These are phyloP conservation scores for Stenchaetothrips biformis DNA, from an alignment of 2,888 invertebrate species.

Conservation along the genomic window DNA sequence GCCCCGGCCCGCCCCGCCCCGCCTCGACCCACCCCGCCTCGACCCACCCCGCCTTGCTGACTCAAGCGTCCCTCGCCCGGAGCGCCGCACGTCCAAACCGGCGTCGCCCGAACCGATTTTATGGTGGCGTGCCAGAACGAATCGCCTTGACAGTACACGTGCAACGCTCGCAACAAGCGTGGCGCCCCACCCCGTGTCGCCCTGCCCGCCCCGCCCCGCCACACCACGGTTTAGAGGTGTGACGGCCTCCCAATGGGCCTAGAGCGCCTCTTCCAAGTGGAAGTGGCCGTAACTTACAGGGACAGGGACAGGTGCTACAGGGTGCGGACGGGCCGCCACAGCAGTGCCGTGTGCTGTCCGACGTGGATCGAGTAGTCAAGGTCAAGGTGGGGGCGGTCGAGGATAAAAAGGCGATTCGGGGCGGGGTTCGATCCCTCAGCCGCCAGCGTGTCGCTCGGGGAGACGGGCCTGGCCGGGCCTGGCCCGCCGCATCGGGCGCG, in stretches of 20 bases:
- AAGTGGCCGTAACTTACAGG: constrained; percentile 9
- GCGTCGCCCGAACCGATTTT: not conserved
- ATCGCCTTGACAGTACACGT: not conserved
- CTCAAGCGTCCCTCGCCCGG: not conserved
- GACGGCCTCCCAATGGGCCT: not conserved
- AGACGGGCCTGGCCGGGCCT: not conserved
- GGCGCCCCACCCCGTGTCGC: not conserved
- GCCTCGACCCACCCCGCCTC: not conserved
- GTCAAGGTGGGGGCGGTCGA: not conserved
- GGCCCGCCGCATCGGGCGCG: too few species aligned
- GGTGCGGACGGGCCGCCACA: too few species aligned
- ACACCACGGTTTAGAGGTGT: not conserved
- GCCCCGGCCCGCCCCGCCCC: not conserved
- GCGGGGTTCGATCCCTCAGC: not conserved
- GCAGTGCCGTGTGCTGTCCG: too few species aligned
- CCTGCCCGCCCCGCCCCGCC: not conserved
- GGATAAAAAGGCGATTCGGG: not conserved
- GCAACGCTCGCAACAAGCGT: not conserved
- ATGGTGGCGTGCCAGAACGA: not conserved
- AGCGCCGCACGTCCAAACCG: not conserved
- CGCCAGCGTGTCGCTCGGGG: not conserved
- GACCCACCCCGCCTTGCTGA: not conserved
- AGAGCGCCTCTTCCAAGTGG: not conserved
- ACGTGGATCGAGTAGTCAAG: not conserved
- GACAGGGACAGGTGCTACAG: not conserved